A percentile compares a stretch with the other conserved stretches of the same genome.
Conservation (phyloP, 1,140 invertebrate species). For the Aradophagus sp. region DNA sequence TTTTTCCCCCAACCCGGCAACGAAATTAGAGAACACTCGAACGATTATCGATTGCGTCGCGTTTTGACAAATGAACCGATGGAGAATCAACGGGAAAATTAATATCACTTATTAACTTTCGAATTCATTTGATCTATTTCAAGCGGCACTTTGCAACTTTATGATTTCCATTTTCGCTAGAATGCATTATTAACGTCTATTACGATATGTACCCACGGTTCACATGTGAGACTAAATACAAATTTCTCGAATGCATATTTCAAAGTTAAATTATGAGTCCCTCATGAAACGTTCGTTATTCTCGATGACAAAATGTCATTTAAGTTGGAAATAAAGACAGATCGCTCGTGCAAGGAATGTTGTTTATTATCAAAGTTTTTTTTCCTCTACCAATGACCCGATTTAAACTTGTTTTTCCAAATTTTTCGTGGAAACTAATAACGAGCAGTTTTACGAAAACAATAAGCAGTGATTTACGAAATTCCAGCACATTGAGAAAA, state of each 20-base stretch:
- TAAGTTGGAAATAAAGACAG: conserved; percentile 64
- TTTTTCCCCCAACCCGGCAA: too few relatives aligned
- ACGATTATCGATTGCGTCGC: background rate
- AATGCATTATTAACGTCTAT: conserved; percentile 2
- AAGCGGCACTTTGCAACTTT: background rate
- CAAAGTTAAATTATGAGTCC: conserved; percentile 66
- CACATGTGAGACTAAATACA: conserved; percentile 10
- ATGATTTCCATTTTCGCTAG: background rate
- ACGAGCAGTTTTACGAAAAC: conserved; percentile 29
- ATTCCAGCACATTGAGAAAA: conserved; percentile 18
- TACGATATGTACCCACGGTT: conserved; percentile 11
- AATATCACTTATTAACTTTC: too few relatives aligned
- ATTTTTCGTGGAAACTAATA: conserved; percentile 11
- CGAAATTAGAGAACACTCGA: background rate
- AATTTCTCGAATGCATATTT: conserved; percentile 29
- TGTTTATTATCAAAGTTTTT: conserved; percentile 47
- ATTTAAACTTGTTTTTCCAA: conserved; percentile 3
- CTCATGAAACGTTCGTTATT: conserved; percentile 64
- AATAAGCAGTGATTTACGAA: conserved; percentile 23
- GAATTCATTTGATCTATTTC: background rate
- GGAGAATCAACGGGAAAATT: too few relatives aligned
- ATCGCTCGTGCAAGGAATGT: conserved; percentile 35
- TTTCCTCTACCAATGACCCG: conserved; percentile 33
- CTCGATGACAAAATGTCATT: conserved; percentile 61
- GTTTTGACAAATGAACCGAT: too few relatives aligned